Base-by-base conservation (phyloP, 2,888 invertebrate species). In the Peribatodes rhomboidaria region DNA sequence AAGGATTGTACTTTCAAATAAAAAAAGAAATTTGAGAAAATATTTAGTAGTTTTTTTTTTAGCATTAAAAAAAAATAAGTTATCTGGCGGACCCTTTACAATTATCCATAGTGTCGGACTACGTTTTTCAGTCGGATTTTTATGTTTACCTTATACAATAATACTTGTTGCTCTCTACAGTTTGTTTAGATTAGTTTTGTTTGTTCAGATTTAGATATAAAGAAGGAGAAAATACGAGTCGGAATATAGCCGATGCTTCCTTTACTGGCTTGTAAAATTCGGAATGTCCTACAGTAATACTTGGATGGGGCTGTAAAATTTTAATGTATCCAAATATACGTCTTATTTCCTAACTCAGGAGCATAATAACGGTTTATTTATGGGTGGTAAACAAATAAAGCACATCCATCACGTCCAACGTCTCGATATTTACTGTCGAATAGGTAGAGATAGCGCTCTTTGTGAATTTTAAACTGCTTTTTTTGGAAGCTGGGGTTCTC, bases 251-350 rank as follows among this genome's bases (percentile, higher is more conserved):
- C 39, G 22, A 61, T 47, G 59, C 59, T 60, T 60, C 39, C 54
- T 46, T 60, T 52, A 60, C 47, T 22, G 35, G 52, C 60, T 52
- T 65, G 52, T 65, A 65, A 65, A 65, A 44, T 56, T 47, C 35
- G 56, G 56, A 65, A 65, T 65, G 65, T 53, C 39, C 49, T 22
- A 20, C 60, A 52, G 49, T 61, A 61, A 61, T 65, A 57, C 60
- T 65, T 52, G 37, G 41, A 65, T 54, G 59, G 14, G 31, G 37
- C 41, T 65, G 56, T 65, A 22, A 61, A 65, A 55, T 56, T 56
- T 65, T 65, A 56, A 61, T 56, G 55, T 46, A 16, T 61, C 56
- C 39, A 56, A 65, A 65, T 60, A 61, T 65, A 56, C 56, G 56
- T 49, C 59, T 59, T 54, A 63, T 58, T 58, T 58, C 41, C 41